These are phyloP conservation scores for Euphydryas editha DNA, from an alignment of 2,888 invertebrate species.

Conservation along the genomic window DNA sequence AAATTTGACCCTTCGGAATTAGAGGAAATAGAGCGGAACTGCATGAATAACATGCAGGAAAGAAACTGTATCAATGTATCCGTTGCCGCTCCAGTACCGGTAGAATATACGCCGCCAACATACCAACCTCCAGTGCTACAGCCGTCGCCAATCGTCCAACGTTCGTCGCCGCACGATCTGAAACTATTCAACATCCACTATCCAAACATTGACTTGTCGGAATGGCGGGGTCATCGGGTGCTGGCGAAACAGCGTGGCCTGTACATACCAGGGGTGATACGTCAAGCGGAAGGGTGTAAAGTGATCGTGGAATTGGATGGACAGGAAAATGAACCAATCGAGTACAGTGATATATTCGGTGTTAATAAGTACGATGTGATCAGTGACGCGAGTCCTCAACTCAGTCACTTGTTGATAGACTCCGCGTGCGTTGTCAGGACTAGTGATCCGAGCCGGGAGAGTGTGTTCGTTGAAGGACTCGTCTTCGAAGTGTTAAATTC, in stretches of 20 bases:
- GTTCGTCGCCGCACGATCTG: constrained; percentile 83
- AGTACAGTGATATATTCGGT: constrained; percentile 91
- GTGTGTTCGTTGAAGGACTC: constrained; percentile 93
- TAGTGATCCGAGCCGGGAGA: constrained; percentile 81
- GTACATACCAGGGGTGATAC: constrained; percentile 95
- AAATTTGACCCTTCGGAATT: constrained; percentile 92
- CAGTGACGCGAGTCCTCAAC: constrained; percentile 95
- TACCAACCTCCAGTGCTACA: constrained; percentile 65
- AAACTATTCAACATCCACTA: constrained; percentile 74
- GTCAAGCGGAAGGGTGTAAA: constrained; percentile 87
- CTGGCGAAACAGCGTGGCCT: constrained; percentile 92
- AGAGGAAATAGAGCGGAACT: constrained; percentile 86
- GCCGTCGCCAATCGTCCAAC: constrained; percentile 70
- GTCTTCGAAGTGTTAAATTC: constrained; percentile 84
- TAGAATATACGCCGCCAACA: constrained; percentile 61
- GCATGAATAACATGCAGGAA: constrained; percentile 67
- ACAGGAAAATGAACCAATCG: constrained; percentile 86
- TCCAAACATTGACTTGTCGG: constrained; percentile 91
- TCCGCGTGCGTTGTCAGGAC: constrained; percentile 92
- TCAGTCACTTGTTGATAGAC: constrained; percentile 90
- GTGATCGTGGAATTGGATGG: constrained; percentile 93
- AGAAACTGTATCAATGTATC: constrained; percentile 47
- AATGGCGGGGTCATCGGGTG: constrained; percentile 97
- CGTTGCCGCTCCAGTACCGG: constrained; percentile 54
- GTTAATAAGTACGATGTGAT: constrained; percentile 93